Conservation (phyloP, 2,888 invertebrate genomes). For the Hermaeophaga mercurialis region DNA sequence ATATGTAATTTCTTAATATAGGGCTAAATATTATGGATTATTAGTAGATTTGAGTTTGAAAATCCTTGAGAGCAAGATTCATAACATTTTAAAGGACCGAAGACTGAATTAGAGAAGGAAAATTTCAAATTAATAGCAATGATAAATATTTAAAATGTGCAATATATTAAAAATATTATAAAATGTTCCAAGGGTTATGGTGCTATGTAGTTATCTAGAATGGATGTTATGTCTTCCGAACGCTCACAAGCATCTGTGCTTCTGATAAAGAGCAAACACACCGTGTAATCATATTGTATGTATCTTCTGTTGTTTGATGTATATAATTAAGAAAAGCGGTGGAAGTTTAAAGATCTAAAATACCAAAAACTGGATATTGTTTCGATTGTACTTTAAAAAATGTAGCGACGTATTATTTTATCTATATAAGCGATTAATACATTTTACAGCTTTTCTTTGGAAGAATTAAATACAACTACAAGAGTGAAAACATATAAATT, state of each 20-base stretch:
- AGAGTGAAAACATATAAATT: slow-evolving; percentile 8
- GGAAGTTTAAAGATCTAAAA: slow-evolving; percentile 2
- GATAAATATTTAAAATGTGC: slow-evolving; percentile 13
- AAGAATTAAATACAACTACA: slow-evolving; percentile 3
- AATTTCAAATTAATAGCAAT: slow-evolving; percentile 11
- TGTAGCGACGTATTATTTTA: slow-evolving; percentile 1
- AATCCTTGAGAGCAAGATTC: slow-evolving; percentile 4
- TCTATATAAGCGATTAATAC: slow-evolving; percentile 1
- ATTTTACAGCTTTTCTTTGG: slow-evolving; percentile 18
- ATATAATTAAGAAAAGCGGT: slow-evolving; percentile 11
- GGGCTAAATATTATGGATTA: slow-evolving; percentile 10
- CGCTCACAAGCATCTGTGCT: slow-evolving; percentile 15
- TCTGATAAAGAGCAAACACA: slow-evolving; percentile 3
- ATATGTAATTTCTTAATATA: slow-evolving; percentile 8
- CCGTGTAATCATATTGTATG: slow-evolving; percentile 7
- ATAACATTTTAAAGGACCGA: background rate
- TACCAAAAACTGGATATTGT: slow-evolving; percentile 8
- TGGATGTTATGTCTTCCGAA: slow-evolving; percentile 24
- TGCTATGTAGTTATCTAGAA: slow-evolving; percentile 27
- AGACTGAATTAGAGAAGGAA: slow-evolving; percentile 7
- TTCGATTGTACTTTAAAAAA: slow-evolving; percentile 21
- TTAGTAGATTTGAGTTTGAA: slow-evolving; percentile 11
- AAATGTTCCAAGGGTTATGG: slow-evolving; percentile 22
- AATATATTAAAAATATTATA: slow-evolving; percentile 14
- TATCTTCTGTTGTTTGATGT: slow-evolving; percentile 11